Percentiles rank a stretch among this genome's conserved stretches.
phyloP scores from a whole-genome alignment of 2,888 invertebrate species.

The Willowsia nigromaculata region DNA sequence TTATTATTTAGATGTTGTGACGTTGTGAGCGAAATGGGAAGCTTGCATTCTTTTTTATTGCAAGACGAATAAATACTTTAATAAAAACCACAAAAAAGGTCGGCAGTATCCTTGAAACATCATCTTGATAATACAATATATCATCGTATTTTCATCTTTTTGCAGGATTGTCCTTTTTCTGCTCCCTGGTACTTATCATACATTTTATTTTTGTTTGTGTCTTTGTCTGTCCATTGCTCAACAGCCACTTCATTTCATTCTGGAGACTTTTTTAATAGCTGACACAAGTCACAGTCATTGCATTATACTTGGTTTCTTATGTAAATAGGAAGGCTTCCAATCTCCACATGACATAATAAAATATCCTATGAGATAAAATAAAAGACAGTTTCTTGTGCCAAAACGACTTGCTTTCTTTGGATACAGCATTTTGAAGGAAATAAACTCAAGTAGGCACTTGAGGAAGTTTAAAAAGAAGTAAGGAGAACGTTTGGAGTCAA shows the following conservation, averaged over 20 bases:
- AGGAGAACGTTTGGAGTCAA: no score
- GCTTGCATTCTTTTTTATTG: not conserved
- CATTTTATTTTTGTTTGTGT: not conserved
- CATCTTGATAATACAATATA: not conserved
- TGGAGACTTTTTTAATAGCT: slow-evolving; percentile 28
- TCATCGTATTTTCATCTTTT: not conserved
- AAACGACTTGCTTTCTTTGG: not conserved
- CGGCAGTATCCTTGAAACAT: not conserved
- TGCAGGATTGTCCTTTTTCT: not conserved
- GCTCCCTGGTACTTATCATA: no score
- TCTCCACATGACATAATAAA: slow-evolving; percentile 45
- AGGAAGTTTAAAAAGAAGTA: no score
- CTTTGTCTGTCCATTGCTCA: not conserved
- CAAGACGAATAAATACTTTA: not conserved
- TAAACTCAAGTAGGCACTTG: no score
- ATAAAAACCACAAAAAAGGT: not conserved
- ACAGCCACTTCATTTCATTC: not conserved
- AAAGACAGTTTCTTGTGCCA: not conserved
- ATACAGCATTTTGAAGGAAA: no score
- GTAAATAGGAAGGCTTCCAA: not conserved
- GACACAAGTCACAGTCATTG: slow-evolving; percentile 21
- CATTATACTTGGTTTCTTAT: not conserved
- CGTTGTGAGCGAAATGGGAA: not conserved
- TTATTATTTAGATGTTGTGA: no score
- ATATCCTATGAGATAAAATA: not conserved